Evolutionary conservation across 2,888 invertebrate species (phyloP).

Genomic region (Tachina lurida): DNA sequence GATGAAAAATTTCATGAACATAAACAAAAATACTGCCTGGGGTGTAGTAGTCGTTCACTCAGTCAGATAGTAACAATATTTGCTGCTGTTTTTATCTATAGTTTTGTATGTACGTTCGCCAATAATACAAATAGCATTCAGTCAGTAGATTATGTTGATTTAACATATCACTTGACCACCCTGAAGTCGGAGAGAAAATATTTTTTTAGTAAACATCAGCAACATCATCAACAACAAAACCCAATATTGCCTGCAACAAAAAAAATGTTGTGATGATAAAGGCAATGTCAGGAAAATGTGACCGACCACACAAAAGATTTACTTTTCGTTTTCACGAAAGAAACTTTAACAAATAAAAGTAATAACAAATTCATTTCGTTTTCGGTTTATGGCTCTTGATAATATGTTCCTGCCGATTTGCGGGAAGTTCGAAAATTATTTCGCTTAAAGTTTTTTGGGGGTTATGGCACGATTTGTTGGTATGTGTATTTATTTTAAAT

Average conservation of each 20-base stretch:
- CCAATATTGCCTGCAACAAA: conserved; percentile 45
- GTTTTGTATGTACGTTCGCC: conserved; percentile 18
- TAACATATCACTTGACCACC: conserved; percentile 67
- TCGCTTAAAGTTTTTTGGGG: too few species aligned
- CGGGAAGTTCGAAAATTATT: too few species aligned
- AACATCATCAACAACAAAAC: conserved; percentile 43
- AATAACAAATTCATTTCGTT: too few species aligned
- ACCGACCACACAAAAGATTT: neutral
- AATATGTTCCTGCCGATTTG: too few species aligned
- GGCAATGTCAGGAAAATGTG: conserved; percentile 13
- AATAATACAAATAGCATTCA: conserved; percentile 50
- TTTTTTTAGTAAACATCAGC: conserved; percentile 46
- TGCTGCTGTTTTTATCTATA: conserved; percentile 48
- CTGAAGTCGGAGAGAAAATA: conserved; percentile 24
- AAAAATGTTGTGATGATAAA: conserved; percentile 44
- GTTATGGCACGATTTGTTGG: too few species aligned
- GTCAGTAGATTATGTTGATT: conserved; percentile 56
- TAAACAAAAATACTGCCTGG: conserved; percentile 57
- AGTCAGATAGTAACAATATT: conserved; percentile 49
- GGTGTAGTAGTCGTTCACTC: conserved; percentile 48
- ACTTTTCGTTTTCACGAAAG: too few species aligned
- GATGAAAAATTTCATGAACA: conserved; percentile 34
- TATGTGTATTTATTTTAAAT: too few species aligned
- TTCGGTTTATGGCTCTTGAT: too few species aligned
- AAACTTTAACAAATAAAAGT: too few species aligned